A percentile compares a stretch with the other conserved stretches of the same genome.
Evolutionary conservation across 2,797 vertebrate species (phyloP).

Genomic region (Tiaroga cobitis): DNA sequence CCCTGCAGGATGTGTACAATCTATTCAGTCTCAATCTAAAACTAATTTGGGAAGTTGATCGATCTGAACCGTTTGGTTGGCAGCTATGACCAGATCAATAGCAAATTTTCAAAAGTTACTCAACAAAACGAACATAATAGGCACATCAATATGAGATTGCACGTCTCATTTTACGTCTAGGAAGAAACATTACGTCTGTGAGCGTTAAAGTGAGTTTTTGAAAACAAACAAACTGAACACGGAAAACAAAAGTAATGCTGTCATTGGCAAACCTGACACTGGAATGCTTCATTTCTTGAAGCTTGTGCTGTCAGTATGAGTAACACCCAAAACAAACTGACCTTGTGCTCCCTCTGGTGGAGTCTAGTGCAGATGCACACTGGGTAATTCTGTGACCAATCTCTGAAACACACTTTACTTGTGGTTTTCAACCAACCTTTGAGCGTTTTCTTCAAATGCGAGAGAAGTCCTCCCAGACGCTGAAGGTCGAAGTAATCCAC

Average conservation of each 20-base stretch:
- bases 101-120: slow-evolving; percentile 26
- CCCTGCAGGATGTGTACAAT: neutral
- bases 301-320: neutral
- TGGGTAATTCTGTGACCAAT: neutral
- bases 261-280: neutral
- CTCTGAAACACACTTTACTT: neutral
- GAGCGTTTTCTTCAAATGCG: slow-evolving; percentile 95
- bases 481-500: slow-evolving; percentile 99
- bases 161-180: neutral
- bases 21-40: slow-evolving; percentile 44
- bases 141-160: neutral
- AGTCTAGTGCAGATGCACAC: neutral
- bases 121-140: slow-evolving; percentile 31
- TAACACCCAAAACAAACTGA: slow-evolving; percentile 25
- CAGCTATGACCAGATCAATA: slow-evolving; percentile 34
- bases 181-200: neutral
- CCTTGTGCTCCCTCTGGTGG: slow-evolving; percentile 56
- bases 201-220: too few species aligned
- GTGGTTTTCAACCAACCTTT: slow-evolving; percentile 80
- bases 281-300: neutral
- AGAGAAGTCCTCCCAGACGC: slow-evolving; percentile 93
- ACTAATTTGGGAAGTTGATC: slow-evolving; percentile 38
- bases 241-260: neutral
- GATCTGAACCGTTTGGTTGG: slow-evolving; percentile 1
- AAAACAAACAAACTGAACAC: neutral